Base-by-base conservation (phyloP, 2,113 vertebrate species). In the Anoplopoma fimbria region DNA sequence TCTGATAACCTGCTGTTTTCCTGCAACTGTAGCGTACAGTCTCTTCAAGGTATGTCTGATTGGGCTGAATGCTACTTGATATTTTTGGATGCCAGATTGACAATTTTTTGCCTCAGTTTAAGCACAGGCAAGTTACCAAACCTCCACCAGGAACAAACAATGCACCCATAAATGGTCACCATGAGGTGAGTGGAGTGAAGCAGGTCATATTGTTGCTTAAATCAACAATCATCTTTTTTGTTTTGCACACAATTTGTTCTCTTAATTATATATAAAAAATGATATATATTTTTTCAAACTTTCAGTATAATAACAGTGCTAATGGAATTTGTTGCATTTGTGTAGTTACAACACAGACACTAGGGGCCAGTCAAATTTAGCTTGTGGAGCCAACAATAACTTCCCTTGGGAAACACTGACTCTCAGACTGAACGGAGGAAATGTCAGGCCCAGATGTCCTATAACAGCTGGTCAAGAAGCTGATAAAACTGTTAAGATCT, bases 361-460 rank as follows among this genome's bases (percentile, higher is more conserved):
- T 67, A 84, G 82, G 27, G 70, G 84, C 15, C 84, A 87, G 74
- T 74, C 62, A 77, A 55, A 62, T 45, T 69, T 33, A 79, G 21
- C 31, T 13, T 40, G 27, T 78, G 21, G 17, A 55, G 49, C 21
- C 25, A 77, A 40, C 19, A 47, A 42, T 14, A 29, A 23, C 8
- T 25, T 60, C 15, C 14, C 58, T 13, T 13, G 9, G 33, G 19
- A 38, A 40, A 34, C 33, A 31, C 49, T 15, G 62, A 40, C 9
- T 53, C 53, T 67, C 23, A 29, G 21, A 15, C 53, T 60, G 23
- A 47, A 12, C 3, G 36, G 27, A 45, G 64, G 38, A 27, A 4
- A 60, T 47, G 13, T 17, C 2, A 33, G 27, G 23, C 49, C n/a
- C n/a, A n/a, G n/a, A n/a, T n/a, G n/a, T 27, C 36, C 12, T 58